A percentile compares a stretch with the other conserved stretches of the same genome.
Evolutionary conservation across 2,113 vertebrate genomes (phyloP).

Genomic region (Barnardius zonarius): DNA sequence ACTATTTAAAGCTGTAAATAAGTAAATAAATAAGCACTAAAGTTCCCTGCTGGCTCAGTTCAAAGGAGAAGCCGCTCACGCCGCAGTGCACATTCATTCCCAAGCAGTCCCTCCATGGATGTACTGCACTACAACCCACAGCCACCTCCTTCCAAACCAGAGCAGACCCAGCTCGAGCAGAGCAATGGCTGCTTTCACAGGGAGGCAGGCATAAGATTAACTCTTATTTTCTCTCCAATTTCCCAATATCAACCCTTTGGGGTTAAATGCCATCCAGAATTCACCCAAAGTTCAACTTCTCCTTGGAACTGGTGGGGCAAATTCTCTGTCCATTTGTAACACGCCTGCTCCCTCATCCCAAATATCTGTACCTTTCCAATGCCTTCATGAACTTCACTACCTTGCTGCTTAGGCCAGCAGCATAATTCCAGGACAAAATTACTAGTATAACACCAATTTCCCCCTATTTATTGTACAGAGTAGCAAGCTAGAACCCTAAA

Average conservation of each 20-base stretch:
- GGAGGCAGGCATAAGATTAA: not conserved
- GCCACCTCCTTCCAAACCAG: not conserved
- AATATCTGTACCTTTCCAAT: not conserved
- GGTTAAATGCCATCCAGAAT: not conserved
- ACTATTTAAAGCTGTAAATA: conserved; percentile 20
- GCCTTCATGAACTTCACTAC: not conserved
- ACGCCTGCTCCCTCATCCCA: accelerated
- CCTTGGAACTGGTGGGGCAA: not conserved
- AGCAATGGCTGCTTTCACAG: not conserved
- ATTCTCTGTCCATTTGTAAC: not conserved
- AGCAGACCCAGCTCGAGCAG: not conserved
- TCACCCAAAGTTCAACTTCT: not conserved
- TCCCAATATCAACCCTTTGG: not conserved
- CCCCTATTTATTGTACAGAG: not conserved
- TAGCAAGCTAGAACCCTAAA: not conserved
- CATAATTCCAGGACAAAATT: not conserved
- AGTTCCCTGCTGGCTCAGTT: not conserved
- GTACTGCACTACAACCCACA: not conserved
- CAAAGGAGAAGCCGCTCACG: not conserved
- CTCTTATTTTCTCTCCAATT: not conserved
- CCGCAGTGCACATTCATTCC: not conserved
- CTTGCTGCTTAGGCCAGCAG: not conserved
- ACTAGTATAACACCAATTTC: not conserved
- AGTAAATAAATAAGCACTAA: conserved; percentile 32
- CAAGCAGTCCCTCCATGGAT: not conserved